Evolutionary conservation across 2,113 vertebrate genomes (phyloP).

Genomic region (Dasyprocta punctata): DNA sequence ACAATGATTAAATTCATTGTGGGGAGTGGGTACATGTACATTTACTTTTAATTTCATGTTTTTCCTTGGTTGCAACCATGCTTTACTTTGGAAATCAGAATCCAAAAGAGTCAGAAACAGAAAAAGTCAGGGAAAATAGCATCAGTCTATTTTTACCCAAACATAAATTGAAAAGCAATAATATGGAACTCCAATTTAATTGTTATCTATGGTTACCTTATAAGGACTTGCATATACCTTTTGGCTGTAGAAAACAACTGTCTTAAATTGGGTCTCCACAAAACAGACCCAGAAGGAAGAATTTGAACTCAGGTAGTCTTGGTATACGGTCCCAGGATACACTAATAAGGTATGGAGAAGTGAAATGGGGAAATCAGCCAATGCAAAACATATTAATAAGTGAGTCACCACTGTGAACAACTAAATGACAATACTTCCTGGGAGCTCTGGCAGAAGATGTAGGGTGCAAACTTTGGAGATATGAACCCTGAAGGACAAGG

Average conservation of each 20-base stretch:
- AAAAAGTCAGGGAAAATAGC: not conserved
- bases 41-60: conserved; percentile 28
- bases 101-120: not conserved
- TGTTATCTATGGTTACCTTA: not conserved
- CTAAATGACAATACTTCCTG: not conserved
- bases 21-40: not conserved
- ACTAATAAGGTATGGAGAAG: not conserved
- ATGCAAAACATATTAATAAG: not conserved
- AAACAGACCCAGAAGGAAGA: not conserved
- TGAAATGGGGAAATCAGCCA: not conserved
- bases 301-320: not conserved
- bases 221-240: not conserved
- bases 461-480: not conserved
- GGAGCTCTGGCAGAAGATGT: not conserved
- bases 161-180: not conserved
- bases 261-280: not conserved
- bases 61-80: not conserved
- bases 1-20: not conserved
- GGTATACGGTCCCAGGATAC: not conserved
- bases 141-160: not conserved
- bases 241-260: not conserved
- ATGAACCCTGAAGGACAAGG: not conserved
- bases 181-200: not conserved
- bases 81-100: conserved; percentile 47
- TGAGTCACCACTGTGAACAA: not conserved